These are phyloP conservation scores for Sinocyclocheilus anshuiensis DNA, from an alignment of 2,113 vertebrate species.

Conservation along the genomic window DNA sequence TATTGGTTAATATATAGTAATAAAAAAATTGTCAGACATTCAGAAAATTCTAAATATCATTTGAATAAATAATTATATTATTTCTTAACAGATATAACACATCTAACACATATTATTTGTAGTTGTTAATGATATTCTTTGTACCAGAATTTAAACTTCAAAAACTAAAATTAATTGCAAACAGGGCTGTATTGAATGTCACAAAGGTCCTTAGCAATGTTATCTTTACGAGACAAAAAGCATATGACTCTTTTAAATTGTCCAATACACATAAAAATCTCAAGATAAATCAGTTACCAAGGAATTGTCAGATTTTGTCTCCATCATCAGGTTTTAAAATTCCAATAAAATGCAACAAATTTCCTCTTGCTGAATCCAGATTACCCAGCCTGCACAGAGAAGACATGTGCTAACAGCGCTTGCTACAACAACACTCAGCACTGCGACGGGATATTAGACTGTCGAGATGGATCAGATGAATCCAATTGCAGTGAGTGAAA, in stretches of 20 bases:
- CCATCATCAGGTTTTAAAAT: constrained; percentile 7
- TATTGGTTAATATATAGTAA: neutral
- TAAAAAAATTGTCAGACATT: neutral
- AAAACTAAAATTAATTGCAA: neutral
- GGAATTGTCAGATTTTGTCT: neutral
- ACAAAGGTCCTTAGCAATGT: neutral
- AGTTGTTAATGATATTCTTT: neutral
- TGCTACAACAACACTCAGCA: constrained; percentile 72
- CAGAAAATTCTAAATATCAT: neutral
- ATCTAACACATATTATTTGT: neutral
- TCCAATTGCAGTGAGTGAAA: constrained; percentile 72
- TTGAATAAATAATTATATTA: neutral
- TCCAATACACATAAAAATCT: constrained; percentile 1
- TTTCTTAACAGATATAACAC: neutral
- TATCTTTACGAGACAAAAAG: constrained; percentile 26
- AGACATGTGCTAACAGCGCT: constrained; percentile 72
- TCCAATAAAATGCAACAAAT: neutral
- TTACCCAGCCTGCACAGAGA: constrained; percentile 70
- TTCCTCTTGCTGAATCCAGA: constrained; percentile 56
- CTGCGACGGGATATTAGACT: constrained; percentile 72
- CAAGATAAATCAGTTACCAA: constrained; percentile 24
- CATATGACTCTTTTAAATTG: neutral
- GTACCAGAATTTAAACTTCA: neutral
- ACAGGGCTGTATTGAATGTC: neutral
- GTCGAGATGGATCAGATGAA: constrained; percentile 77